Evolutionary conservation across 2,888 invertebrate species (phyloP), one percentile per base, ranked within the genome.

Genomic region (Smittia aterrima): DNA sequence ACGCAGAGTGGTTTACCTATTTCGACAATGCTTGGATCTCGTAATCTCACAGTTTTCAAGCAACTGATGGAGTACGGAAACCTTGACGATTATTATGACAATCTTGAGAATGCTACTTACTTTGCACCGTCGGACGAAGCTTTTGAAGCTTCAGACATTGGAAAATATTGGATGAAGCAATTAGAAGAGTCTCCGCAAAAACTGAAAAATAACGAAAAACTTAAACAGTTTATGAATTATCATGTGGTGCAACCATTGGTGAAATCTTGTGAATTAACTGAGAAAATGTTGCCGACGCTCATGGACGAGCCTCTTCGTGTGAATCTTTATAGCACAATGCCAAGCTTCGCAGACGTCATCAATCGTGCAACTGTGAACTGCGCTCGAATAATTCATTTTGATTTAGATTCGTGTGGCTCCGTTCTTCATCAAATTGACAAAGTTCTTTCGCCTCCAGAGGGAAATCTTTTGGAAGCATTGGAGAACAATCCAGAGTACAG

Each of bases 341-440:
- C 86, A 1, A 79, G 87, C 40, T 86, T 87, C 78, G 32, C 32
- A 24, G 86, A 86, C 76, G 82, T 86, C 1, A 85, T 86, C 79
- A 86, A 87, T 76, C 83, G 87, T 68, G 86, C 87, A 1, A 89
- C 90, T 0, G 87, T 88, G 0, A 90, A 91, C 79, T 91, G 91
- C 79, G 89, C 89, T 0, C 83, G 86, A 7, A 79, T 91, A 11
- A 83, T 86, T 0, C 85, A 85, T 76, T 85, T 86, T 74, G 89
- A 89, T 77, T 85, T 87, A 76, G 86, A 87, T 78, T 87, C 88
- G 38, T 91, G 91, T 78, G 89, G 89, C 74, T 89, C 89, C 0
- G 85, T 88, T 7, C 82, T 90, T 20, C 89, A 91, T 78, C 86
- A 89, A 78, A 84, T 91, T 1, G 88, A 89, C 78, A 85, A 85